Evolutionary conservation across 2,797 vertebrate species (phyloP), one percentile per base, ranked within the genome.

Genomic region (Pygocentrus nattereri): DNA sequence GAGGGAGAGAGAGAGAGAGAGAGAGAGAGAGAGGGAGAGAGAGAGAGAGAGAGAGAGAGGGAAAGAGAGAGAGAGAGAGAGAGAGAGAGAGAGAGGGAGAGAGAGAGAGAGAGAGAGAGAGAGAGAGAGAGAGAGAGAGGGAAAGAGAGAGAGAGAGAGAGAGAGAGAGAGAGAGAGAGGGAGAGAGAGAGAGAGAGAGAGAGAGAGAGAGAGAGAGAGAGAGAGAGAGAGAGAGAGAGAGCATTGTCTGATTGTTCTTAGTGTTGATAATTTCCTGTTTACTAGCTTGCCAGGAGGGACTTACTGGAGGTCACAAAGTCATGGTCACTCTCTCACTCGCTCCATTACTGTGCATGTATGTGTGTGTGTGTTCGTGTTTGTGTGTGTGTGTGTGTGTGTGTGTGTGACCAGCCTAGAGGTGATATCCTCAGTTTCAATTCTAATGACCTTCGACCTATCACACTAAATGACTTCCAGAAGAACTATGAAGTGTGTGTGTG

Each of bases 181-280:
- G 56, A 61, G 15, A 15, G 18, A 21, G 27, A 6, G 47, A 2
- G 11, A 49, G 12, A 34, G 11, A 71, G 34, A 61, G 5, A 61
- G 44, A 73, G 18, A 38, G 27, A 21, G 47, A 54, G 21, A n/a
- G 58, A 27, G 10, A 30, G 50, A 56, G 34, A 18, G 31, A 73
- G 25, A 34, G 15, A 62, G 65, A 47, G 25, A 49, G 62, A 27
- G 56, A 47, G 52, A 52, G 41, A 30, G 52, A 54, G n/a, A 78
- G 47, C 89, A 92, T 92, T 91, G 90, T 93, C 84, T 93, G 93
- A 95, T 92, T 93, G 95, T 96, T 96, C 96, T 95, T 95, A 95
- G 94, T 94, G 95, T 97, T 96, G 97, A 97, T 97, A 96, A 97
- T 96, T 95, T 98, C 97, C 97, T 98, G 97, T 99, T 98, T 98